Conservation (phyloP, 2,888 invertebrate species). For the Spisula solida region DNA sequence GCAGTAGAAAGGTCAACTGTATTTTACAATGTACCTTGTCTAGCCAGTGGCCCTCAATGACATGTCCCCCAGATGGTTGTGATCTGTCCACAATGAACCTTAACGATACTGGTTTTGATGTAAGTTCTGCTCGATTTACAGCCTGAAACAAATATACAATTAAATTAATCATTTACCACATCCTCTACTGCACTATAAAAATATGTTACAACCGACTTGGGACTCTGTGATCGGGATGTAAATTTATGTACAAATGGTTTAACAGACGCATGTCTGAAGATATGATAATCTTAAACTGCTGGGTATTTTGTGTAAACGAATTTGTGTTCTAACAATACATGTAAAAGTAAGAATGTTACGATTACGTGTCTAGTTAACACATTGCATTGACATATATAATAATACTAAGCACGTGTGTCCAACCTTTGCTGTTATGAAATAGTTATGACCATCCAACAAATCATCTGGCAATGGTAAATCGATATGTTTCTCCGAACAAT, state of each 20-base stretch:
- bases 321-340: background rate
- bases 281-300: no score
- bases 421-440: constrained; percentile 41
- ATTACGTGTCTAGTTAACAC: background rate
- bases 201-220: no score
- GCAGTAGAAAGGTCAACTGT: background rate
- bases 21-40: background rate
- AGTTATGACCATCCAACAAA: constrained; percentile 34
- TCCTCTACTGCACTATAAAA: no score
- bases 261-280: background rate
- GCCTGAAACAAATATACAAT: constrained; percentile 42
- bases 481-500: background rate
- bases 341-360: background rate
- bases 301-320: background rate
- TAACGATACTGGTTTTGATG: background rate
- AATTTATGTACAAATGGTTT: no score
- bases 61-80: constrained; percentile 40
- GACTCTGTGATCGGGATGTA: no score
- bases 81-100: constrained; percentile 29
- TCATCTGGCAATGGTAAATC: constrained; percentile 13
- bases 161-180: no score
- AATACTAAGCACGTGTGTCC: background rate
- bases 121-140: constrained; percentile 44
- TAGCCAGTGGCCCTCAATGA: constrained; percentile 20
- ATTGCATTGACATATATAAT: background rate